phyloP scores from a whole-genome alignment of 53 echinoderm and acorn worm genomes.

The Luidia sarsii region DNA sequence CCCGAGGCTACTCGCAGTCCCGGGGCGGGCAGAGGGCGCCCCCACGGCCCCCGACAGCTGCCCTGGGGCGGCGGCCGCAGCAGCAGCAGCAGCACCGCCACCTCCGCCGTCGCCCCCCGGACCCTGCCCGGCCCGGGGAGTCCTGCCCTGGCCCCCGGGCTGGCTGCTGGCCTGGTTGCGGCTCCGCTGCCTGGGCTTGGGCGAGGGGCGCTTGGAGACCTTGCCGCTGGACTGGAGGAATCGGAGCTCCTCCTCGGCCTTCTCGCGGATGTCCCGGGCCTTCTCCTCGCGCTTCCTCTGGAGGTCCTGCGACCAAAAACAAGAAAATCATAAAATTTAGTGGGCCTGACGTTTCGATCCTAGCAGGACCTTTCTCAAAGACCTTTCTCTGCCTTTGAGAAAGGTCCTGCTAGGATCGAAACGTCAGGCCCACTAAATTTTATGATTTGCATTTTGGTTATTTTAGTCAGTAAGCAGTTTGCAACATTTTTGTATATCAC shows the following conservation, averaged over 20 bases:
- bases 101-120: too few relatives aligned
- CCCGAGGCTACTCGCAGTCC: constrained; percentile 82
- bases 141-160: too few relatives aligned
- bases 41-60: constrained; percentile 28
- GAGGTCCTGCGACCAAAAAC: constrained; percentile 66
- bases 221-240: constrained; percentile 93
- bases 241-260: constrained; percentile 88
- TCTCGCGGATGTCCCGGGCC: constrained; percentile 80
- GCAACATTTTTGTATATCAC: too few relatives aligned
- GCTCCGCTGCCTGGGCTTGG: constrained; percentile 52
- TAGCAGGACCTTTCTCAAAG: too few relatives aligned
- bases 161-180: constrained; percentile 48
- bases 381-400: too few relatives aligned
- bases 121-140: constrained; percentile 28
- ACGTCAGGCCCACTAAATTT: too few relatives aligned
- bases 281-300: constrained; percentile 87
- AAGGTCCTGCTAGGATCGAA: too few relatives aligned
- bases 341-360: too few relatives aligned
- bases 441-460: too few relatives aligned
- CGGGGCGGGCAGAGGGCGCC: constrained; percentile 54
- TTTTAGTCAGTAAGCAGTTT: too few relatives aligned
- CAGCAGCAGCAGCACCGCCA: neutral
- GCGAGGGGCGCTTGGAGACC: constrained; percentile 78
- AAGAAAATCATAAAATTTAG: too few relatives aligned
- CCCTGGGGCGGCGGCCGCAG: neutral